Evolutionary conservation across 2,888 invertebrate genomes (phyloP), one percentile per base, ranked within the genome.

Genomic region (Calliopum simillimum): DNA sequence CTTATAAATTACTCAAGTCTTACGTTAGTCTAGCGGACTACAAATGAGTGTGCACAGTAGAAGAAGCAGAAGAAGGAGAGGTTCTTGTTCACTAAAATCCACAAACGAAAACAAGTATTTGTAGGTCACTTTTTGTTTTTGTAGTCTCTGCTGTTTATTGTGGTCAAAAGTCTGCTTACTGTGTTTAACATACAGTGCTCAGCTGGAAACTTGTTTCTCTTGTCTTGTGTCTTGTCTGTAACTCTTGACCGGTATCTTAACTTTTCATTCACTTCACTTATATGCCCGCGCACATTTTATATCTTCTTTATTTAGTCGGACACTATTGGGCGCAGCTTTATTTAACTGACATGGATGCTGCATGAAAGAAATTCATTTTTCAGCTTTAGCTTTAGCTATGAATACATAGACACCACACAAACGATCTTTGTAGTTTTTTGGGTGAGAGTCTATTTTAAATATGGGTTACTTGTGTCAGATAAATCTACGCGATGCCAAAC

Each of bases 41-140:
- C 63, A 55, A 23, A 19, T 49, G 16, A 46, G 56, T 33, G 64
- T 80, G 79, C 76, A 70, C 63, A 23, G 51, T 33, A 33, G 33
- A 33, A 33, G 33, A 33, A 6, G 33, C 5, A 3, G 33, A 33
- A 33, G 33, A 33, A 33, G 33, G 46, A 14, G 41, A 25, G 64
- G 43, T 67, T 58, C 59, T 59, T n/a, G 67, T 56, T 56, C 56
- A 67, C 67, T 47, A 33, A 59, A 67, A 67, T 51, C 44, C 8
- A 62, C 19, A 19, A 59, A 19, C 47, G n/a, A 58, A 80, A 83
- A 83, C 83, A 79, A 79, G 84, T 82, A 82, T 83, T 83, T 83
- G 79, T 83, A 83, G 84, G 82, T 83, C 82, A 83, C 84, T 84
- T 81, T 74, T 77, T 69, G 58, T 71, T 73, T 77, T 69, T 66